Base-by-base conservation (phyloP, 2,113 vertebrate species). In the Hiodon tergisus region DNA sequence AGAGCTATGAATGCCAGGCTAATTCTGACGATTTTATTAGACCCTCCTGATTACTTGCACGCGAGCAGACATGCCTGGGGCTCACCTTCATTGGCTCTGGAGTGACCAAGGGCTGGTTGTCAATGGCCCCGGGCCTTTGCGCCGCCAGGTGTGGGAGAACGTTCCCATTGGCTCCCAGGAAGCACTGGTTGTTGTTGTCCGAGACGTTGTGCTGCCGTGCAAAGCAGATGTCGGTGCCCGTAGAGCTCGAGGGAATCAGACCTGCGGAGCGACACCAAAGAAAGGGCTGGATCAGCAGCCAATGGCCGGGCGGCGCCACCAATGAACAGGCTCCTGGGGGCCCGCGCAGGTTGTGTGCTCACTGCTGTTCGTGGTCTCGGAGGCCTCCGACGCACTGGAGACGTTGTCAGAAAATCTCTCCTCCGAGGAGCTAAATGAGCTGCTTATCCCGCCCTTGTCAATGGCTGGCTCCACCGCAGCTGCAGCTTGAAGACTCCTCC, bases 91-190 rank as follows among this genome's bases (percentile, higher is more conserved):
- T 88, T 51, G 94, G 91, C 50, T 98, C 97, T 17, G 95, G 96
- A 8, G 88, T 95, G 80, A 98, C 95, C 66, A 99, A 87, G 0
- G 94, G 88, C 77, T 97, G 95, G 91, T 99, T 99, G 83, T 99
- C 97, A 59, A 99, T 99, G 63, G 96, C 97, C 81, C 96, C 97
- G 1, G 97, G 97, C 78, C 94, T 94, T 83, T 98, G 97, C 77
- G 93, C 90, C 74, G 88, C 91, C 80, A 96, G 87, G 55, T 93
- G 94, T 2, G 93, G 90, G 66, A 94, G 87, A 50, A 92, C 76
- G 86, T 90, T 95, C 4, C 95, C 95, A 31, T 91, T 97, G 83
- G 90, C 81, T 63, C 87, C 93, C 48, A 95, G 90, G 61, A 98
- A 93, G 90, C 95, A 94, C 85, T 98, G 96, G 86, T 95, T 96